These are phyloP conservation scores for Epinephelus moara DNA, from an alignment of 2,113 vertebrate species.

Conservation along the genomic window DNA sequence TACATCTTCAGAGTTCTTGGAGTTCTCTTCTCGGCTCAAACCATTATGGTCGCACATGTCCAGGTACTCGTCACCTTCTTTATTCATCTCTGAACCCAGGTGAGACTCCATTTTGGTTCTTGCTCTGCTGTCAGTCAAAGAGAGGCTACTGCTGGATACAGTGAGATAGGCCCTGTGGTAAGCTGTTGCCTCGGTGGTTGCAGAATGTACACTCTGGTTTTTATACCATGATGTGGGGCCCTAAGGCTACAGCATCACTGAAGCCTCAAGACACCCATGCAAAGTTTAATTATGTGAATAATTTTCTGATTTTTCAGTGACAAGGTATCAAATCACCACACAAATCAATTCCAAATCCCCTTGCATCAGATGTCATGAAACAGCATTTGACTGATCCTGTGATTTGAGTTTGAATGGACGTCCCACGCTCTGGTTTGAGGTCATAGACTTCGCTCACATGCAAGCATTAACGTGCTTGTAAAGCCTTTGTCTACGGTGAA, in stretches of 20 bases:
- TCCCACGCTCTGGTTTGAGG: background rate
- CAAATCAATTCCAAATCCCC: conserved; percentile 13
- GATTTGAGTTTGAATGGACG: background rate
- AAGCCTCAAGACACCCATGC: background rate
- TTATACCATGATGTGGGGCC: background rate
- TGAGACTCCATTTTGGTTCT: conserved; percentile 36
- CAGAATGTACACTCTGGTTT: background rate
- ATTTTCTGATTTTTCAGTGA: background rate
- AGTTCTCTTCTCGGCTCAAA: conserved; percentile 12
- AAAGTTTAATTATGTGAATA: background rate
- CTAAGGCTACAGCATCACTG: background rate
- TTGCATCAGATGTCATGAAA: background rate
- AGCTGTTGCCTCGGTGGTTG: background rate
- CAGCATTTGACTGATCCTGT: conserved; percentile 30
- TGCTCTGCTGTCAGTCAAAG: background rate
- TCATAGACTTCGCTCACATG: background rate
- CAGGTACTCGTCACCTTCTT: background rate
- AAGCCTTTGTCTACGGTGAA: background rate
- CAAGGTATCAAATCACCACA: background rate
- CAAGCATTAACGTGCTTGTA: background rate
- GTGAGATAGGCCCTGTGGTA: background rate
- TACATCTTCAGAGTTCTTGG: background rate
- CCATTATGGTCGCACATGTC: background rate
- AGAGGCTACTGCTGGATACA: background rate
- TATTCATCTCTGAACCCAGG: conserved; percentile 15